Evolutionary conservation across 2,113 vertebrate genomes (phyloP).

Genomic region (Candoia aspera): DNA sequence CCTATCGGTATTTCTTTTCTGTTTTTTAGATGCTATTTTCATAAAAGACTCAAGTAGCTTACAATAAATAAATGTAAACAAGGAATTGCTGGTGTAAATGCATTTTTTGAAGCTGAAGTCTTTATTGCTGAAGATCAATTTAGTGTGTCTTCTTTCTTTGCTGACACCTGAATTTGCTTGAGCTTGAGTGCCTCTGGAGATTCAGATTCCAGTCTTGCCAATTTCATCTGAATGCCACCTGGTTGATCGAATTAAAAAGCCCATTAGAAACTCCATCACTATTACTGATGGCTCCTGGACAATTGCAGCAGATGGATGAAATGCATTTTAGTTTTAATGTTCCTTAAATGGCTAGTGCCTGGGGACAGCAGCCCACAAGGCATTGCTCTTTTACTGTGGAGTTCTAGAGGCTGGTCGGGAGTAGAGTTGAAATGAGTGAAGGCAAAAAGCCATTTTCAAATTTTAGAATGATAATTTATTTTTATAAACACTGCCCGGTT

Average conservation of each 20-base stretch:
- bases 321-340: neutral
- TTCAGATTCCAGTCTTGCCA: neutral
- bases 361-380: neutral
- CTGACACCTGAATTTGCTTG: neutral
- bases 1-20: neutral
- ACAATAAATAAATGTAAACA: neutral
- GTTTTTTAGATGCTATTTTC: neutral
- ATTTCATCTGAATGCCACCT: conserved; percentile 17
- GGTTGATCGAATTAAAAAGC: conserved; percentile 5
- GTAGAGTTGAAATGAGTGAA: neutral
- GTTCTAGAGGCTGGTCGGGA: neutral
- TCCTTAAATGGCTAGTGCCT: neutral
- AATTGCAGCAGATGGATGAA: conserved; percentile 6
- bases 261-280: conserved; percentile 3
- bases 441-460: neutral
- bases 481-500: neutral
- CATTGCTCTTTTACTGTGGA: neutral
- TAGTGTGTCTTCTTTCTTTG: neutral
- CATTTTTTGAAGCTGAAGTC: neutral
- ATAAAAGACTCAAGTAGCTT: neutral
- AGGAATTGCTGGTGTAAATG: neutral
- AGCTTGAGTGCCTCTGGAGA: neutral
- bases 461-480: neutral
- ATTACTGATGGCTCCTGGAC: conserved; percentile 1
- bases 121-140: neutral